Evolutionary conservation across 2,797 vertebrate species (phyloP).

Genomic region (Carapus acus): DNA sequence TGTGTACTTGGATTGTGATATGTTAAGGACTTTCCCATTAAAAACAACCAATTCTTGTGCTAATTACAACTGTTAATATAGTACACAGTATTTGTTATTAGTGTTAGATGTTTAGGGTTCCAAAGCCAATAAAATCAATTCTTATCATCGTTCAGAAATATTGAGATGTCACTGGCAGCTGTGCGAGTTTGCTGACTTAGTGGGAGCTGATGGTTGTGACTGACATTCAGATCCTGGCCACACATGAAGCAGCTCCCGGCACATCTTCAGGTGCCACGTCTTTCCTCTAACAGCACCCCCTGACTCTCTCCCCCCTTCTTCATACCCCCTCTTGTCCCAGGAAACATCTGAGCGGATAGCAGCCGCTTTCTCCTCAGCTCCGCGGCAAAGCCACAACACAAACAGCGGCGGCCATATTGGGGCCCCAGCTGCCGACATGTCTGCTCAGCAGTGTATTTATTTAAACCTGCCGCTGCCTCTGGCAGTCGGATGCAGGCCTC

Average conservation of each 20-base stretch:
- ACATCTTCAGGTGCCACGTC: conserved; percentile 31
- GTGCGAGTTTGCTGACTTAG: too few relatives aligned
- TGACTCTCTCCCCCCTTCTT: too few relatives aligned
- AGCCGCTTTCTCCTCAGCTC: conserved; percentile 43
- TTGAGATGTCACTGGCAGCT: too few relatives aligned
- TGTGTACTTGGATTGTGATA: too few relatives aligned
- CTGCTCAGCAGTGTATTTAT: conserved; percentile 70
- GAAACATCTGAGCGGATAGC: conserved; percentile 34
- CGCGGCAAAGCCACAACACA: conserved; percentile 63
- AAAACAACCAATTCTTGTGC: too few relatives aligned
- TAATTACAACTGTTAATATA: conserved; percentile 14
- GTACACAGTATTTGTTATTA: too few relatives aligned
- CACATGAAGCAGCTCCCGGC: conserved; percentile 21
- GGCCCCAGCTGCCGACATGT: conserved; percentile 66
- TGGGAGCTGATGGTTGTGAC: conserved; percentile 1
- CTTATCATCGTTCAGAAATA: too few relatives aligned
- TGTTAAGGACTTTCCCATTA: too few relatives aligned
- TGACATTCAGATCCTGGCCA: conserved; percentile 25
- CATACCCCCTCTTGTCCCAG: conserved; percentile 42
- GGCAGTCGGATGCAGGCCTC: conserved; percentile 49
- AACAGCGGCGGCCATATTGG: conserved; percentile 56
- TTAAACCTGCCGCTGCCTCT: conserved; percentile 65
- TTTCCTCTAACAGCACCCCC: conserved; percentile 20
- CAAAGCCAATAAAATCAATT: too few relatives aligned
- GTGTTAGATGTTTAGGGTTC: too few relatives aligned